Evolutionary conservation across 2,888 invertebrate genomes (phyloP).

Genomic region (Graphium colonna): DNA sequence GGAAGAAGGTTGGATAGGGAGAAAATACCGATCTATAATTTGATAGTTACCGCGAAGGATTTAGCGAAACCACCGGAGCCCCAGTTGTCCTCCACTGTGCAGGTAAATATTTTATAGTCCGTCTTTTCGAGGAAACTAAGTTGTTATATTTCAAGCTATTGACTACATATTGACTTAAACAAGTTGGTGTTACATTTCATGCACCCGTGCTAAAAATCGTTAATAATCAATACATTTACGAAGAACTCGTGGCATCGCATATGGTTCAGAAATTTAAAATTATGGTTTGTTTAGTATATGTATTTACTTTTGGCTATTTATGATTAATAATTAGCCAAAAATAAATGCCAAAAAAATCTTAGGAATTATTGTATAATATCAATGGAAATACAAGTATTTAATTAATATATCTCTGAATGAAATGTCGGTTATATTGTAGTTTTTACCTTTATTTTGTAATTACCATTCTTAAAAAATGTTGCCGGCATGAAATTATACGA

Average conservation of each 20-base stretch:
- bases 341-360: too few species aligned
- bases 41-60: slow-evolving; percentile 93
- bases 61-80: slow-evolving; percentile 87
- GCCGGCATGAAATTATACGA: too few species aligned
- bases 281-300: slow-evolving; percentile 4
- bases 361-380: too few species aligned
- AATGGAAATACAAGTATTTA: too few species aligned
- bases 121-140: slow-evolving; percentile 2
- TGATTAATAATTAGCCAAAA: too few species aligned
- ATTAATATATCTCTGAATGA: too few species aligned
- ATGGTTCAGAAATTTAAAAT: slow-evolving; percentile 3
- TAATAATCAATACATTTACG: slow-evolving; percentile 28
- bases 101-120: slow-evolving; percentile 73
- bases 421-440: too few species aligned
- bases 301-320: too few species aligned
- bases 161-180: slow-evolving; percentile 45
- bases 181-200: slow-evolving; percentile 50
- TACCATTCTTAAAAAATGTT: too few species aligned
- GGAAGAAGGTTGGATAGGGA: slow-evolving; percentile 90
- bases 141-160: slow-evolving; percentile 9
- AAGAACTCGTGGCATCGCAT: slow-evolving; percentile 20
- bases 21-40: slow-evolving; percentile 87
- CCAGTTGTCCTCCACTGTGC: slow-evolving; percentile 90
- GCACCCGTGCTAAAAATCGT: slow-evolving; percentile 38
- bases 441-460: too few species aligned